Base-by-base conservation (phyloP, 2,113 vertebrate species). In the Hypanus sabinus region DNA sequence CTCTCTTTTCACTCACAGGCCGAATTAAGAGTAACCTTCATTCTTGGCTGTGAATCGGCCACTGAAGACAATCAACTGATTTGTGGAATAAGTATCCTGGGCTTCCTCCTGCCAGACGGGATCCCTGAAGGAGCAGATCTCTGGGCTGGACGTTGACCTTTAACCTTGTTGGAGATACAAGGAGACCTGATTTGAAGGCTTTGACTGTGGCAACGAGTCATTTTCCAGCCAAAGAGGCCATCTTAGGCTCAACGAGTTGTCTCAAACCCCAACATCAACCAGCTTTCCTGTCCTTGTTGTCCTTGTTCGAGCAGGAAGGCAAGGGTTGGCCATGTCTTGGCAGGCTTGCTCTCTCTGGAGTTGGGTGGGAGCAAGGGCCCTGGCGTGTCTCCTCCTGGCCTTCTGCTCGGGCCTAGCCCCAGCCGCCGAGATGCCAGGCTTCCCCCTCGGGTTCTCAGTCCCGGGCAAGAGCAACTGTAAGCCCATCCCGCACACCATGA, bases 401-500 rank as follows among this genome's bases (percentile, higher is more conserved):
- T 18, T 33, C n/a, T 65, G 85, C 60, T 65, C 14, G 14, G 83
- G 27, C 36, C 57, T 18, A 0, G 16, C 11, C 10, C 30, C 57
- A 1, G 6, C 14, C 0, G 5, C 30, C 16, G 60, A 65, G 9
- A 30, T 5, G 12, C 6, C 30, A 12, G 18, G 57, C 30, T 88
- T 65, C 14, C 30, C 30, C 10, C 30, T 65, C 0, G 85, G 85
- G 2, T n/a, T 30, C 57, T 8, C 30, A 1, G 85, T 16, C 0
- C 95, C 95, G 24, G 95, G 95, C 36, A 96, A 95, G 81, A 96
- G 96, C 60, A 96, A 95, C 88, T 97, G 97, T 55, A 96, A 96
- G 81, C 94, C 97, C 20, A 95, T 98, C 75, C 97, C 97, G 62
- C 96, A 94, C 95, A 97, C 96, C 14, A 94, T 98, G 95, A 95